Percentiles rank a stretch among this genome's conserved stretches.
Conservation (phyloP, 2,888 invertebrate species). For the Monoplex corrugatus region DNA sequence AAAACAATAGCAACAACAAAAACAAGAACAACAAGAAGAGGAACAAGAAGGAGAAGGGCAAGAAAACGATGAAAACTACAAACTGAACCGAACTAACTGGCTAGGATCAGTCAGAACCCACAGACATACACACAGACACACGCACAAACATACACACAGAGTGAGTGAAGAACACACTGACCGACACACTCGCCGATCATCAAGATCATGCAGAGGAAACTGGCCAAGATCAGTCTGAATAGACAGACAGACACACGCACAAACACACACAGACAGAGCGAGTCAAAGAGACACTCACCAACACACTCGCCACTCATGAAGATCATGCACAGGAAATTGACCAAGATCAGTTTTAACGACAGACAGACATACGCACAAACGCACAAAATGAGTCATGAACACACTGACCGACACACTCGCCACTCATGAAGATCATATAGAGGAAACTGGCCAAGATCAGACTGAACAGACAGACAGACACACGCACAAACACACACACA, state of each 20-base stretch:
- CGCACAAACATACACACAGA: not conserved
- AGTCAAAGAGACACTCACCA: not conserved
- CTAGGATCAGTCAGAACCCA: not conserved
- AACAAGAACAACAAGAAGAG: no score
- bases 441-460: not conserved
- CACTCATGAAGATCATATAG: not conserved
- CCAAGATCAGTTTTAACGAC: not conserved
- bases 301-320: not conserved
- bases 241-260: not conserved
- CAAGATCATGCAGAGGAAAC: not conserved
- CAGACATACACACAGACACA: conserved; percentile 2
- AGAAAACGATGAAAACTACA: no score
- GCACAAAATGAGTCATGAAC: not conserved
- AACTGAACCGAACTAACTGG: no score
- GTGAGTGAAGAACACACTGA: not conserved
- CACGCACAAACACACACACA: not conserved
- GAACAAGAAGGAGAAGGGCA: no score
- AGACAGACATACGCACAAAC: not conserved
- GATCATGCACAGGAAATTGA: not conserved
- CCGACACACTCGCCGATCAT: not conserved
- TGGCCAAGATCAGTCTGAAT: no score
- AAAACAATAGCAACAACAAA: no score
- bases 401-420: not conserved
- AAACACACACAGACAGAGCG: no score
- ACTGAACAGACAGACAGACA: not conserved